phyloP scores from a whole-genome alignment of 1,140 invertebrate species.

The Lepidurus couesii region DNA sequence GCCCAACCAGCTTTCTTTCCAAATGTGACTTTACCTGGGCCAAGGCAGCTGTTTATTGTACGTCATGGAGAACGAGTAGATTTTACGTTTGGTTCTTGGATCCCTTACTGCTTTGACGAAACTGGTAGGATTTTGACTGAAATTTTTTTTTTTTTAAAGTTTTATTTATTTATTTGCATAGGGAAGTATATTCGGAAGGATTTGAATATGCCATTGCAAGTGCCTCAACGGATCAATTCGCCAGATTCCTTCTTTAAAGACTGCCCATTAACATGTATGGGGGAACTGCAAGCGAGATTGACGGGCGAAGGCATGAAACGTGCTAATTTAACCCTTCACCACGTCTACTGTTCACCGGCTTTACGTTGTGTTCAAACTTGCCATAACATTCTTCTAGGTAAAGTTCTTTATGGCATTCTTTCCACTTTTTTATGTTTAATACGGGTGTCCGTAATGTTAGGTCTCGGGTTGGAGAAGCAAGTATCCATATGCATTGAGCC shows the following conservation, averaged over 20 bases:
- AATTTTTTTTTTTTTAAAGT: background rate
- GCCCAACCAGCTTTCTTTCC: conserved; percentile 33
- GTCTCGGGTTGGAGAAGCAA: conserved; percentile 46
- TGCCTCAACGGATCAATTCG: conserved; percentile 54
- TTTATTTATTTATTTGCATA: conserved; percentile 34
- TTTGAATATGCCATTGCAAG: conserved; percentile 76
- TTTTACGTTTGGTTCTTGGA: conserved; percentile 85
- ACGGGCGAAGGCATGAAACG: conserved; percentile 70
- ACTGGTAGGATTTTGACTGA: conserved; percentile 49
- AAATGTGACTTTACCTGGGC: conserved; percentile 40
- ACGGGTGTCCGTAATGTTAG: conserved; percentile 41
- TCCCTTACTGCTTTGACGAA: conserved; percentile 76
- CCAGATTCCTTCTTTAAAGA: conserved; percentile 69
- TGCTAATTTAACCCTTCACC: conserved; percentile 58
- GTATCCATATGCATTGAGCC: conserved; percentile 71
- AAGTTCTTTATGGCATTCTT: conserved; percentile 27
- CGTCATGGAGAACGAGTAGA: conserved; percentile 84
- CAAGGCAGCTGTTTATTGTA: conserved; percentile 65
- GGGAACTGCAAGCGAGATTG: conserved; percentile 59
- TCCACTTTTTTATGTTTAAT: conserved; percentile 30
- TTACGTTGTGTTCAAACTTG: conserved; percentile 88
- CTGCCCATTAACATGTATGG: conserved; percentile 77
- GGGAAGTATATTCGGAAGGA: conserved; percentile 69
- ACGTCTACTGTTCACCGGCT: conserved; percentile 78
- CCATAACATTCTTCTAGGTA: conserved; percentile 58